A percentile compares a stretch with the other conserved stretches of the same genome.
Conservation (phyloP, 2,113 vertebrate species). For the Chamaetylas fuelleborni region DNA sequence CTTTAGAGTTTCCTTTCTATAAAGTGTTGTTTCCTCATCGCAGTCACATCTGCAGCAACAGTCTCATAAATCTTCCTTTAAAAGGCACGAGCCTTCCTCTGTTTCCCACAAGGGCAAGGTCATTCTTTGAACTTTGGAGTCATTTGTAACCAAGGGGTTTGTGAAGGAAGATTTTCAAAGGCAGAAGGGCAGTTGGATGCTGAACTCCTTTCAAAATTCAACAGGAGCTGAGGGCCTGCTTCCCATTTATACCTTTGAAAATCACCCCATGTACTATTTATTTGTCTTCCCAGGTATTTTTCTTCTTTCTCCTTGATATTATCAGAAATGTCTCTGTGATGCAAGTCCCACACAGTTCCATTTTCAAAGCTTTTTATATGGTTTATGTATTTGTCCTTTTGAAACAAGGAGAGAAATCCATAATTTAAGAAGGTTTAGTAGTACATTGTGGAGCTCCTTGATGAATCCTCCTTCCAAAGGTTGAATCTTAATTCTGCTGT, state of each 20-base stretch:
- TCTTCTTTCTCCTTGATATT: not conserved
- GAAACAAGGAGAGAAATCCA: not conserved
- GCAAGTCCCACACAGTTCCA: not conserved
- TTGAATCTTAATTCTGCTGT: not conserved
- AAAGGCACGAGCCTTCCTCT: constrained; percentile 62
- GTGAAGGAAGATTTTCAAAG: constrained; percentile 43
- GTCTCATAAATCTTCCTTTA: constrained; percentile 60
- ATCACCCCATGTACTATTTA: not conserved
- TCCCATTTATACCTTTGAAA: constrained; percentile 51
- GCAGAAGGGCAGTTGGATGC: constrained; percentile 29
- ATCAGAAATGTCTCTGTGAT: not conserved
- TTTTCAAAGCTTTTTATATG: not conserved
- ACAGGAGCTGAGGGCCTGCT: not conserved
- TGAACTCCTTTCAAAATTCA: constrained; percentile 25
- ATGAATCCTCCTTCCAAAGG: not conserved
- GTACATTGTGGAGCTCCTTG: not conserved
- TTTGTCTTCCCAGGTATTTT: not conserved
- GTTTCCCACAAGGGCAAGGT: constrained; percentile 68
- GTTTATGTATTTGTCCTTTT: not conserved
- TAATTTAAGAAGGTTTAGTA: not conserved
- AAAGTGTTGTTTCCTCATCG: constrained; percentile 45
- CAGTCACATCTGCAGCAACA: constrained; percentile 58
- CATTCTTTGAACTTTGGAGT: constrained; percentile 62
- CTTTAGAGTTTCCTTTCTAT: constrained; percentile 49
- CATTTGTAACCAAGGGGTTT: constrained; percentile 55